phyloP scores from a whole-genome alignment of 2,113 vertebrate species.

The Patagioenas fasciata region DNA sequence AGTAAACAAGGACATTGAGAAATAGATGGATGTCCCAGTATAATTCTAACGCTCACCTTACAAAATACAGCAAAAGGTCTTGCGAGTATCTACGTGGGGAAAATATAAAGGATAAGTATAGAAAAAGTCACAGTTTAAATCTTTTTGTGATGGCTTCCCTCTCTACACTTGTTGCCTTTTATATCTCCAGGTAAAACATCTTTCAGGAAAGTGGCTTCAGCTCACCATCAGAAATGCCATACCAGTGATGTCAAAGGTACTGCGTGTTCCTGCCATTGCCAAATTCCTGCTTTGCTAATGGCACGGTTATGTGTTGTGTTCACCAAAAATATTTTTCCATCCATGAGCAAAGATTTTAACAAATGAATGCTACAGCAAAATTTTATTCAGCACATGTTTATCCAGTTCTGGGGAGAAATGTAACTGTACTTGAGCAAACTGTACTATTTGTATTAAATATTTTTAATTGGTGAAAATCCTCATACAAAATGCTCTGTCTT shows the following conservation, averaged over 20 bases:
- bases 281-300: neutral
- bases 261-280: neutral
- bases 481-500: neutral
- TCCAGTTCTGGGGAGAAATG: neutral
- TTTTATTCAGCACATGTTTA: neutral
- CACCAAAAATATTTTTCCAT: neutral
- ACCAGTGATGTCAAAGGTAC: neutral
- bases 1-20: neutral
- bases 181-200: neutral
- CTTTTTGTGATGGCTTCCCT: neutral
- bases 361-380: neutral
- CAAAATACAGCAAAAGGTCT: neutral
- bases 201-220: neutral
- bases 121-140: neutral
- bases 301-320: neutral
- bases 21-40: neutral
- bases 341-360: neutral
- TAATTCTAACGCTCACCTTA: neutral
- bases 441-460: neutral
- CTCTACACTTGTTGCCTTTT: neutral
- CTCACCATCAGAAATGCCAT: neutral
- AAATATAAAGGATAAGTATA: neutral
- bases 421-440: neutral
- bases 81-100: fast-evolving
- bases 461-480: neutral